A percentile compares a stretch with the other conserved stretches of the same genome.
These are phyloP conservation scores for Saimiri boliviensis DNA, from an alignment of 2,113 vertebrate species.

Conservation along the genomic window DNA sequence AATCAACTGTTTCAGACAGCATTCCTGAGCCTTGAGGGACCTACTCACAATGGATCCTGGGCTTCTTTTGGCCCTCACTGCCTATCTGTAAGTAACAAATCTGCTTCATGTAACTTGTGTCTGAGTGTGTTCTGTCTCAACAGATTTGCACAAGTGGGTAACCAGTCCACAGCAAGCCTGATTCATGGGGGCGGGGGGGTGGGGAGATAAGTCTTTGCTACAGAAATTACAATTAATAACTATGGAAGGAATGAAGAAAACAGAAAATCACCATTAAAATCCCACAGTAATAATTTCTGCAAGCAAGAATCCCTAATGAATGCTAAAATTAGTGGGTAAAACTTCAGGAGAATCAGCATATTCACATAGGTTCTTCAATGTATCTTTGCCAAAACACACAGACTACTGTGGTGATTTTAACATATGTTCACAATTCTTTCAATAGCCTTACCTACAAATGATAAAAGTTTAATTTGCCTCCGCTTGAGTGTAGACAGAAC, in stretches of 20 bases:
- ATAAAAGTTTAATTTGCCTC: not conserved
- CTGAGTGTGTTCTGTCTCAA: not conserved
- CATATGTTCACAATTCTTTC: not conserved
- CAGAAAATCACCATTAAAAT: not conserved
- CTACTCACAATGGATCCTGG: not conserved
- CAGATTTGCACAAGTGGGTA: not conserved
- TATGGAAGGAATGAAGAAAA: not conserved
- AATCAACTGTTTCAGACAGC: not conserved
- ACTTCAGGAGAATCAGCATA: not conserved
- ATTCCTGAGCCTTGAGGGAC: not conserved
- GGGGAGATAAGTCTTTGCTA: not conserved
- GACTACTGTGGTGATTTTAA: not conserved
- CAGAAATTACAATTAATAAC: not conserved
- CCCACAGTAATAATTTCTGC: not conserved
- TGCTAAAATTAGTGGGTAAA: not conserved
- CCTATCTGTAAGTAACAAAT: not conserved
- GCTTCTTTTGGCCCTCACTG: not conserved
- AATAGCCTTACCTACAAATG: not conserved
- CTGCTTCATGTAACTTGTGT: not conserved
- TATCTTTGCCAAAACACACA: not conserved
- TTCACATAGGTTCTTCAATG: not conserved
- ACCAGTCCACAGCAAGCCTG: not conserved
- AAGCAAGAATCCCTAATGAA: not conserved
- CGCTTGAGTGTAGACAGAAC: not conserved
- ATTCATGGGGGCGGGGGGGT: not conserved